phyloP scores from a whole-genome alignment of 2,888 invertebrate genomes.

The Escarpia spicata region DNA sequence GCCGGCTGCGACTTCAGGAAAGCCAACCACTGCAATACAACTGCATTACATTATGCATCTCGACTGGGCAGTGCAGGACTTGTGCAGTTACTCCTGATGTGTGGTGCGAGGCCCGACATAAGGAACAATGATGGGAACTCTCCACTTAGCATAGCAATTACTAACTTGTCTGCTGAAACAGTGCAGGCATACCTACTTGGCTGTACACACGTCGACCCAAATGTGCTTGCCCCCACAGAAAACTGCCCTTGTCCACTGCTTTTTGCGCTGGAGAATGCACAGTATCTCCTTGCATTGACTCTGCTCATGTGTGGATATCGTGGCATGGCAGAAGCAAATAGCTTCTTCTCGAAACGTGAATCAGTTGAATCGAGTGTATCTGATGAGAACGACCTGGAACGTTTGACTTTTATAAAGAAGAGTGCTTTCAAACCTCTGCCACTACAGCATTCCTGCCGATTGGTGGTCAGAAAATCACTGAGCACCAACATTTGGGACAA shows the following conservation, averaged over 20 bases:
- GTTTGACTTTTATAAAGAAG: not conserved
- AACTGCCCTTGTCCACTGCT: not conserved
- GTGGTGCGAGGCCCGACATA: not conserved
- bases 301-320: not conserved
- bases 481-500: constrained; percentile 23
- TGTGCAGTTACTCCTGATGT: not conserved
- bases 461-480: constrained; percentile 18
- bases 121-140: not conserved
- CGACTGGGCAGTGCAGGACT: constrained; percentile 13
- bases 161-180: not conserved
- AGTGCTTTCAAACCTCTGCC: constrained; percentile 20
- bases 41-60: constrained; percentile 25
- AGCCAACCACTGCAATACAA: constrained; percentile 24
- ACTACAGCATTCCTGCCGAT: constrained; percentile 26
- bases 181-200: not conserved
- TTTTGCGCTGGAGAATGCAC: not conserved
- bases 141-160: not conserved
- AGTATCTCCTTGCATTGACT: not conserved
- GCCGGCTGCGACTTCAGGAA: constrained; percentile 20
- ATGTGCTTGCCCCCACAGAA: not conserved
- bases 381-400: not conserved
- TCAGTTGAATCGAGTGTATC: not conserved
- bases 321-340: not conserved
- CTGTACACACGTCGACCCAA: not conserved
- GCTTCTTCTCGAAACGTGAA: not conserved